A percentile compares a stretch with the other conserved stretches of the same genome.
phyloP scores from a whole-genome alignment of 37 sponge, comb jelly and placozoan genomes.

The Mnemiopsis leidyi region DNA sequence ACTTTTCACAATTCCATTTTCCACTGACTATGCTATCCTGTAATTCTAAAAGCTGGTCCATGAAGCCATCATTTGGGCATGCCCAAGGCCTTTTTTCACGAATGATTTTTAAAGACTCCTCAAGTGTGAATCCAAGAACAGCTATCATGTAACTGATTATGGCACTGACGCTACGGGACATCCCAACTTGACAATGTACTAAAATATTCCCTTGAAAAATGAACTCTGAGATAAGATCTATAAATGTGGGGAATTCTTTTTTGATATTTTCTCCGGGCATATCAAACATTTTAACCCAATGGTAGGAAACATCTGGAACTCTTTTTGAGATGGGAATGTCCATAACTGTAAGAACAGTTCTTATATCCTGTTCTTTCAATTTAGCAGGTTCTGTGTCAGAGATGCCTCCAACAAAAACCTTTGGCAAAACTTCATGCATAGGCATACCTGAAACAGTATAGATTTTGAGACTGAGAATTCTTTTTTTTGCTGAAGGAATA shows the following conservation, averaged over 20 bases:
- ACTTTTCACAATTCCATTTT: not conserved
- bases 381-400: not conserved
- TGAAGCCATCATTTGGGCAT: constrained; percentile 32
- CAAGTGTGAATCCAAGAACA: constrained; percentile 2
- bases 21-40: not conserved
- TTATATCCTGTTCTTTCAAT: not conserved
- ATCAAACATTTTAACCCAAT: constrained; percentile 2
- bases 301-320: not conserved
- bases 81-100: constrained; percentile 61
- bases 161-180: constrained; percentile 49
- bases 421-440: constrained; percentile 43
- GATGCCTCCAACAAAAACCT: constrained; percentile 20
- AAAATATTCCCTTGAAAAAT: constrained; percentile 8
- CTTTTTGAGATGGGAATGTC: not conserved
- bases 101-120: not conserved
- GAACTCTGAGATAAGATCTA: not conserved
- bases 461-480: too few species aligned
- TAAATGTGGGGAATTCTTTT: not conserved
- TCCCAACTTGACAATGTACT: constrained; percentile 59
- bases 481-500: too few species aligned
- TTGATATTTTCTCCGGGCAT: constrained; percentile 34
- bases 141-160: constrained; percentile 45
- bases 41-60: not conserved
- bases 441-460: not conserved
- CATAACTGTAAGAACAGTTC: constrained; percentile 22